These are phyloP conservation scores for Graptemys geographica DNA, from an alignment of 2,797 vertebrate species.

Conservation along the genomic window DNA sequence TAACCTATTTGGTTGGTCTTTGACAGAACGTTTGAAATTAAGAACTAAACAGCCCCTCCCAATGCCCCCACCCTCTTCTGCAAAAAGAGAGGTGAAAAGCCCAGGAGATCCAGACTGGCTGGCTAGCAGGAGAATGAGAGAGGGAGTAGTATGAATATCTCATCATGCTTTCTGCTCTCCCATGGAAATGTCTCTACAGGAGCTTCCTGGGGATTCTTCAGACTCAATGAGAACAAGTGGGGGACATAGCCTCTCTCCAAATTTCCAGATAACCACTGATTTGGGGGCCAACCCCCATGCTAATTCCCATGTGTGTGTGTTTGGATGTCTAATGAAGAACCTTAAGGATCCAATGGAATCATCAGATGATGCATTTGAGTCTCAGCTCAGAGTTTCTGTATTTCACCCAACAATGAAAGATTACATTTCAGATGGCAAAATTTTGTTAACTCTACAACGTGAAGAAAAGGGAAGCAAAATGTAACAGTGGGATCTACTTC, in stretches of 20 bases:
- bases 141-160: not conserved
- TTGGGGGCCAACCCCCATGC: rapidly evolving
- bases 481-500: not conserved
- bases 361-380: not conserved
- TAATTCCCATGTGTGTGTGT: rapidly evolving
- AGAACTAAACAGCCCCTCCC: not conserved
- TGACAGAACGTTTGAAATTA: not conserved
- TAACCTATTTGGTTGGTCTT: not conserved
- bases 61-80: not conserved
- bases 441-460: not conserved
- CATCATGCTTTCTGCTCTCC: not conserved
- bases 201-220: not conserved
- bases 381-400: not conserved
- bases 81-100: not conserved
- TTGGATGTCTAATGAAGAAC: not conserved
- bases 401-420: not conserved
- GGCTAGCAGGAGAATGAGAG: not conserved
- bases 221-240: not conserved
- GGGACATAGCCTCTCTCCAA: not conserved
- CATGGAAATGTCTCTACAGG: not conserved
- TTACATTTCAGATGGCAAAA: not conserved
- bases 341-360: rapidly evolving
- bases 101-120: not conserved
- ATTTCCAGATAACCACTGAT: not conserved
- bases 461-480: not conserved